Evolutionary conservation across 2,888 invertebrate genomes (phyloP), one percentile per base, ranked within the genome.

Genomic region (Heliconius hortense): DNA sequence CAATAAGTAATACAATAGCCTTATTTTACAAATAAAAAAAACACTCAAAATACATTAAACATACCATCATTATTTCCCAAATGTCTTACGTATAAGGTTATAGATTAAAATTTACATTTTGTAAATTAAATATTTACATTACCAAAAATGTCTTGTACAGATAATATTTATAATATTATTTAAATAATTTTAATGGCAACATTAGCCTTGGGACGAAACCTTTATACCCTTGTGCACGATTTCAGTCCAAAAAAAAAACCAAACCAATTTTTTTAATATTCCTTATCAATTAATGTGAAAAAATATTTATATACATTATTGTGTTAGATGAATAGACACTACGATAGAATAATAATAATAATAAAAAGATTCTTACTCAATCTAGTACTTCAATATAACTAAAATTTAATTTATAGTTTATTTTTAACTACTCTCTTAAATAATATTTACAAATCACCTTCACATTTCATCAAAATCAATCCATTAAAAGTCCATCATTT

Each of bases 221-320:
- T 69, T 56, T n/a, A 15, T 56, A 69, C 69, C 56, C 31, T 69
- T 69, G 69, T 69, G 69, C 69, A 56, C 31, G 69, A 56, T 69
- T 31, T 56, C 56, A 31, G 15, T 24, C n/a, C 28, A 56, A 56
- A 31, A 28, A 31, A 28, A 28, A 56, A 15, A 53, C 48, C 21
- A 15, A n/a, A 53, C 28, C 24, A 15, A 24, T 39, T 43, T 7
- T 39, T 43, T 66, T 4, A 66, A 66, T 43, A 43, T 15, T 60
- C 13, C 24, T 56, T 56, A 31, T 31, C 15, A 31, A 31, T 69
- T 15, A 53, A 13, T 21, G 56, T 69, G 69, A n/a, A 69, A 69
- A 69, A 69, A 69, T 69, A 69, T 31, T 11, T 43, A 66, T 66
- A 3, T 39, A 66, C 66, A 63, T 31, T 62, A 62, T n/a, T 63